phyloP scores from a whole-genome alignment of 2,888 invertebrate species.

The Ormyrus pomaceus region DNA sequence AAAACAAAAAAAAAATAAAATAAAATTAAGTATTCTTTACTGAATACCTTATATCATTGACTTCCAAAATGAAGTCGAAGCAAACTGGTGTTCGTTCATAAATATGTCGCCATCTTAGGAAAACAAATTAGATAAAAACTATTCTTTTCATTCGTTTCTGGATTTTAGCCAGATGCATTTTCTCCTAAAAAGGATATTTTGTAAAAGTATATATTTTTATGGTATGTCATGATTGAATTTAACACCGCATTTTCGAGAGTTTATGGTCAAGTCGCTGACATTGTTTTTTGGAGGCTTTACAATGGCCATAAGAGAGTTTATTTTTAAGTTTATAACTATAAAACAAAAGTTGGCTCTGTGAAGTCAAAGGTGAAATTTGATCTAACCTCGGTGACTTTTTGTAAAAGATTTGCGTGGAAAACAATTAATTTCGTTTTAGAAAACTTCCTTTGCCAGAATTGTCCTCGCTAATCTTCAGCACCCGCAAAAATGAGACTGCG shows the following conservation, averaged over 20 bases:
- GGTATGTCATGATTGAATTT: slow-evolving; percentile 38
- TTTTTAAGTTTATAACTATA: slow-evolving; percentile 42
- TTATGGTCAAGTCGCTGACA: slow-evolving; percentile 29
- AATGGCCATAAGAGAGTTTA: slow-evolving; percentile 41
- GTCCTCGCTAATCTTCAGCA: background rate
- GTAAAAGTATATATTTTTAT: slow-evolving; percentile 50
- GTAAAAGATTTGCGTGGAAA: slow-evolving; percentile 2
- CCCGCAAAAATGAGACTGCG: slow-evolving; percentile 20
- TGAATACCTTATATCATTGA: slow-evolving; percentile 23
- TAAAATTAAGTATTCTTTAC: slow-evolving; percentile 14
- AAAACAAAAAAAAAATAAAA: slow-evolving; percentile 1
- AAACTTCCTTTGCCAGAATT: background rate
- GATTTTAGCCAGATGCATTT: slow-evolving; percentile 35
- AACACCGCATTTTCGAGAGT: slow-evolving; percentile 27
- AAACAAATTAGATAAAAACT: slow-evolving; percentile 28
- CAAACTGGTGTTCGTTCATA: slow-evolving; percentile 38
- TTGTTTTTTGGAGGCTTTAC: slow-evolving; percentile 27
- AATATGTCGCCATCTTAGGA: slow-evolving; percentile 24
- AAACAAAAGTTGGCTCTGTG: slow-evolving; percentile 23
- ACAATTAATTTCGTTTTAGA: slow-evolving; percentile 29
- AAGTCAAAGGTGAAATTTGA: slow-evolving; percentile 19
- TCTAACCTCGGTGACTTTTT: slow-evolving; percentile 47
- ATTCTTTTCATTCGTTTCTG: slow-evolving; percentile 41
- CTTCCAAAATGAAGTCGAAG: slow-evolving; percentile 31
- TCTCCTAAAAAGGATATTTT: slow-evolving; percentile 41